Percentiles rank a stretch among this genome's conserved stretches.
phyloP scores from a whole-genome alignment of 2,888 invertebrate species.

The Harpalus rufipes region DNA sequence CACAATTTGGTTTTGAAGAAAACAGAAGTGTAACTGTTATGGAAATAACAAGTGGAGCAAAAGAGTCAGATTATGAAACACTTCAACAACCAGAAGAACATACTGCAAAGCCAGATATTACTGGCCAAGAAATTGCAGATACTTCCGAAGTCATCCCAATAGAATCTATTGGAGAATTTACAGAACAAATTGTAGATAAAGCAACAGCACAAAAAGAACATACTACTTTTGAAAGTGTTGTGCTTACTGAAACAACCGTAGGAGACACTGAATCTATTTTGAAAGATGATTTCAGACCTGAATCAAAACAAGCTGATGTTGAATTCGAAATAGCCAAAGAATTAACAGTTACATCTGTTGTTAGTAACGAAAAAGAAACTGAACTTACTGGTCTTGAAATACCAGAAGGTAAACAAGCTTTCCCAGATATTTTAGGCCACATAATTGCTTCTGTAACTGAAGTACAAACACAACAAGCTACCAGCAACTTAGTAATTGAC shows the following conservation, averaged over 20 bases:
- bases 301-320: conserved; percentile 75
- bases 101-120: conserved; percentile 74
- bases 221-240: conserved; percentile 75
- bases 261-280: conserved; percentile 76
- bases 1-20: conserved; percentile 76
- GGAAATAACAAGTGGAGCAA: conserved; percentile 79
- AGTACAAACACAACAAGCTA: conserved; percentile 74
- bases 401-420: conserved; percentile 74
- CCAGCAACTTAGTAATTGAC: conserved; percentile 70
- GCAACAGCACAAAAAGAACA: conserved; percentile 75
- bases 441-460: conserved; percentile 78
- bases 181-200: conserved; percentile 72
- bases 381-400: conserved; percentile 73
- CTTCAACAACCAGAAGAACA: conserved; percentile 74
- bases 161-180: conserved; percentile 75
- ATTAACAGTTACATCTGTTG: conserved; percentile 77
- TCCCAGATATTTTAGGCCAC: conserved; percentile 75
- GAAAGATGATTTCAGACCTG: conserved; percentile 73
- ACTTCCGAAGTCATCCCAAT: conserved; percentile 77
- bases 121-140: conserved; percentile 77
- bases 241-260: conserved; percentile 76
- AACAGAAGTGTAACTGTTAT: conserved; percentile 77
- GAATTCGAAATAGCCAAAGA: conserved; percentile 76
- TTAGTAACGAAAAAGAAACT: conserved; percentile 78
- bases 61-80: conserved; percentile 75